A percentile compares a stretch with the other conserved stretches of the same genome.
phyloP scores from a whole-genome alignment of 2,888 invertebrate species.

The Spilosoma lubricipeda region DNA sequence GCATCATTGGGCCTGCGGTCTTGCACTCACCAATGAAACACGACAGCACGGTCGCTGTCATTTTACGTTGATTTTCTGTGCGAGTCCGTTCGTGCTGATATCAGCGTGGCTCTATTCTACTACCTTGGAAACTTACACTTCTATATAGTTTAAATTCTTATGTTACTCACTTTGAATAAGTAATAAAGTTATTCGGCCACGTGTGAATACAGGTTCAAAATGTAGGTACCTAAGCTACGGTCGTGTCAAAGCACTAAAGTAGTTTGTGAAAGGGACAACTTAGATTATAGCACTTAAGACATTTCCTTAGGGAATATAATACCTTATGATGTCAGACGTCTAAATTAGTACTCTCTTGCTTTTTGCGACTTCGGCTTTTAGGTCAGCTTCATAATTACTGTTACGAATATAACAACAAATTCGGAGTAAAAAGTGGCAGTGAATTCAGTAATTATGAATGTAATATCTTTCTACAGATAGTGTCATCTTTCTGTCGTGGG shows the following conservation, averaged over 20 bases:
- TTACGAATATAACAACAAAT: background rate
- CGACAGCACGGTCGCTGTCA: no score
- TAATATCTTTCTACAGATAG: background rate
- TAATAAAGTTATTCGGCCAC: background rate
- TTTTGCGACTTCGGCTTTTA: constrained; percentile 21
- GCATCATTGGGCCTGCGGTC: no score
- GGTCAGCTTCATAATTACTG: constrained; percentile 10
- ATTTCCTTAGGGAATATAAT: constrained; percentile 58
- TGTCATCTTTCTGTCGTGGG: background rate
- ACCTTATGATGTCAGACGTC: constrained; percentile 40
- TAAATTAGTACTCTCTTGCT: constrained; percentile 34
- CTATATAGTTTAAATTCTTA: background rate
- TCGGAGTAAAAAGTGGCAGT: background rate
- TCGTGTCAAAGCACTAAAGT: constrained; percentile 27
- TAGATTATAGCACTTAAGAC: constrained; percentile 50
- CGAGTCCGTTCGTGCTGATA: no score
- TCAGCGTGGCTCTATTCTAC: no score
- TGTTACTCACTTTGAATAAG: background rate
- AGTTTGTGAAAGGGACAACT: constrained; percentile 47
- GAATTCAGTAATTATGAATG: background rate
- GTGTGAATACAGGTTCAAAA: background rate
- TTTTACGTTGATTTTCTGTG: no score
- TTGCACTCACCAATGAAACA: no score
- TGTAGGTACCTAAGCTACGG: constrained; percentile 30
- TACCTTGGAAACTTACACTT: no score